Evolutionary conservation across 2,113 vertebrate species (phyloP), one percentile per base, ranked within the genome.

Genomic region (Mohoua ochrocephala): DNA sequence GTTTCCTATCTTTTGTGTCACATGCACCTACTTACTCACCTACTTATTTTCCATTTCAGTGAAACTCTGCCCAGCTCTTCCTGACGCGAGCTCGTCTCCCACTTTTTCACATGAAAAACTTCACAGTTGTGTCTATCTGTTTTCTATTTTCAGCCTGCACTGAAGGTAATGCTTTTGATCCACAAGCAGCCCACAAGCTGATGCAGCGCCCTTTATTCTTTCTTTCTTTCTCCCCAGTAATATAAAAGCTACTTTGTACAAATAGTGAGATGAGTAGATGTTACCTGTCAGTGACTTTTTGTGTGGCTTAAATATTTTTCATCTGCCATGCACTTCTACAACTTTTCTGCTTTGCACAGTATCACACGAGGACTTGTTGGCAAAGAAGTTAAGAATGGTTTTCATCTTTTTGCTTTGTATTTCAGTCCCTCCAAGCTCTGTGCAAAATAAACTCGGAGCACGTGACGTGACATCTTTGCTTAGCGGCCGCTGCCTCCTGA

Each of bases 131-230:
- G 71, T 50, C 78, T 90, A 45, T 90, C 94, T 95, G 92, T 75
- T 95, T 96, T 91, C 95, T 97, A 94, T 95, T 97, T 96, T 77
- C 91, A 90, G 84, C 68, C 87, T 80, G 87, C 31, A 23, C 73
- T 53, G 57, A 94, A 93, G 80, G 90, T 79, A 95, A 69, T 4
- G 54, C 77, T 96, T 96, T 95, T 96, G 93, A 96, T 94, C 84
- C 87, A 67, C 37, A 19, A 49, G 70, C 74, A 82, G 84, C 61
- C 89, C 89, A 85, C 78, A 50, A 85, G 87, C 87, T 87, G 84
- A 65, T 91, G 41, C 12, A 81, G 61, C 0, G 0, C 30, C 52
- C 75, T 95, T 93, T 85, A 49, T 89, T 85, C 80, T 71, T 47
- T 41, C 78, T 79, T 53, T 54, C 39, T n/a, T n/a, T 26, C 8